A percentile compares a stretch with the other conserved stretches of the same genome.
Conservation (phyloP, 1,140 invertebrate species). For the Goniozus legneri region DNA sequence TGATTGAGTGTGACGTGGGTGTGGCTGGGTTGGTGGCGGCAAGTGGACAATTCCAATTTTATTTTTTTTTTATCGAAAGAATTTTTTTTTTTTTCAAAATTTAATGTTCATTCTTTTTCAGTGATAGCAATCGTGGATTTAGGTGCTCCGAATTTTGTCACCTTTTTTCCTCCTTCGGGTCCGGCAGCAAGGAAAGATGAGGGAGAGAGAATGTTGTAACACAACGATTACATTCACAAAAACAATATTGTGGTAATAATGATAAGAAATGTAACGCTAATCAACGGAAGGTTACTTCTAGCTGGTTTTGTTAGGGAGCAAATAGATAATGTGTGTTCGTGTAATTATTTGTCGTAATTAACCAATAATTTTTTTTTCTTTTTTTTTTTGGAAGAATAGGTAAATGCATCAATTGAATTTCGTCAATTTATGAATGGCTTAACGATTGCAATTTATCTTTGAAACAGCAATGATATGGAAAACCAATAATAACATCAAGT, state of each 20-base stretch:
- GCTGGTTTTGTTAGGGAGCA: conserved; percentile 52
- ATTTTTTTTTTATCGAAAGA: conserved; percentile 13
- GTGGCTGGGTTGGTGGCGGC: conserved; percentile 37
- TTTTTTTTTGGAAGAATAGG: too few relatives aligned
- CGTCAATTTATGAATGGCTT: too few relatives aligned
- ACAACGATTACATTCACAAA: conserved; percentile 58
- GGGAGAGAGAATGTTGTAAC: conserved; percentile 59
- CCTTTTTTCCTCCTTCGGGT: conserved; percentile 69
- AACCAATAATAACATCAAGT: too few relatives aligned
- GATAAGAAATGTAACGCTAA: conserved; percentile 50
- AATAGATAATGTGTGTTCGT: too few relatives aligned
- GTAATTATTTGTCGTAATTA: too few relatives aligned
- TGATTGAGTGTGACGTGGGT: conserved; percentile 39
- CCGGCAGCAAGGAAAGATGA: conserved; percentile 61
- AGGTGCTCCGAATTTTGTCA: conserved; percentile 64
- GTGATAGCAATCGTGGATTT: conserved; percentile 51
- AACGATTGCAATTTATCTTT: too few relatives aligned
- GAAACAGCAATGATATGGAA: too few relatives aligned
- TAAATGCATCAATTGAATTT: too few relatives aligned
- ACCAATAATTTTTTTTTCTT: too few relatives aligned
- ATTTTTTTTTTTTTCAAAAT: conserved; percentile 18
- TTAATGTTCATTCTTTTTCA: conserved; percentile 15
- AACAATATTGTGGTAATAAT: conserved; percentile 48
- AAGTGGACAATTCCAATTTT: conserved; percentile 42
- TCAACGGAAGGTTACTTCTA: conserved; percentile 51